Base-by-base conservation (phyloP, 2,888 invertebrate species). In the Eustalomyia histrio region DNA sequence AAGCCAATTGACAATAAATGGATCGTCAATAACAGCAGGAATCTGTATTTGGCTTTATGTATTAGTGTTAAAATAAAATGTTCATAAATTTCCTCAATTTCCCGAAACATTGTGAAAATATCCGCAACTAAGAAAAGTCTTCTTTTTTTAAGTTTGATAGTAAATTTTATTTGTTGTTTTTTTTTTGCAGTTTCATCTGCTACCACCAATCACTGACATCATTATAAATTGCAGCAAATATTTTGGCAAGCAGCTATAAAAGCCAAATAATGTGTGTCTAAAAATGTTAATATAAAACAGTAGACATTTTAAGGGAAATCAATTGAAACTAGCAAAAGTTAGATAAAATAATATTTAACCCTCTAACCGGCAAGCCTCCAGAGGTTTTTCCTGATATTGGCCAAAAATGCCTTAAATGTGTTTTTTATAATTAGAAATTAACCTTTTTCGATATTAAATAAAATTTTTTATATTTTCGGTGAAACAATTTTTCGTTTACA, bases 1-100 rank as follows among this genome's bases (percentile, higher is more conserved):
- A 78, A 78, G 71, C 81, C 81, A 81, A 81, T 81, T 81, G 74
- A 75, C 78, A 71, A 71, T 75, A 78, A 81, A 81, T 71, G 57
- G 60, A 71, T 75, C 71, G 65, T 81, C 81, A 75, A 75, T 81
- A 81, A 63, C 81, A 81, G 78, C 78, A 78, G 81, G 81, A 78
- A 61, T 67, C 75, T 67, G 43, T 53, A 55, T 57, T 71, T 78
- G 71, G 53, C 58, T 58, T 63, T 47, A 1, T 24, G 39, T 52
- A 57, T 16, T 57, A 65, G 65, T 65, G 5, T 57, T 24, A 29
- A 12, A 53, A 33, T 47, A 53, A 71, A 75, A 68, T 71, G 71
- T 63, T 71, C 52, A 78, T 78, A 81, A 78, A 78, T 78, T 81
- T 78, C 63, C 78, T 67, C 78, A 75, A 78, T 81, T 81, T 81